Evolutionary conservation across 1,140 invertebrate genomes (phyloP).

Genomic region (Hylaeus anthracinus): DNA sequence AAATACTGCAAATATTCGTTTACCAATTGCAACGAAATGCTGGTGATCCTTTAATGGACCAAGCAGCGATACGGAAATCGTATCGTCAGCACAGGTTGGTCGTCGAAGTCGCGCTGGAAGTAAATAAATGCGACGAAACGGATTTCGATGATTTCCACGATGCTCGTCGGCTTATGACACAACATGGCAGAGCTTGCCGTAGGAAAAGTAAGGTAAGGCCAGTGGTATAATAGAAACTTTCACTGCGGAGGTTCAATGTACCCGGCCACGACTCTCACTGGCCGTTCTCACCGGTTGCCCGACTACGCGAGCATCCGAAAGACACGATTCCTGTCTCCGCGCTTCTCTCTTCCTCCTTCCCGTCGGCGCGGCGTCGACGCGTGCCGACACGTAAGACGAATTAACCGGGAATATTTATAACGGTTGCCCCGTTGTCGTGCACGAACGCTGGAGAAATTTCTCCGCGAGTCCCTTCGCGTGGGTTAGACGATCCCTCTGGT

Average conservation of each 20-base stretch:
- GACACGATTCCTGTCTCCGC: slow-evolving; percentile 46
- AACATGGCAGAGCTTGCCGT: slow-evolving; percentile 75
- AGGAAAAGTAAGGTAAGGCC: slow-evolving; percentile 82
- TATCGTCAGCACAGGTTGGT: no score
- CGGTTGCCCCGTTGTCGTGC: slow-evolving; percentile 22
- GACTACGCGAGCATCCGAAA: slow-evolving; percentile 45
- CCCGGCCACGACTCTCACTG: slow-evolving; percentile 77
- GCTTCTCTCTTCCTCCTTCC: slow-evolving; percentile 10
- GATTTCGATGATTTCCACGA: slow-evolving; percentile 49
- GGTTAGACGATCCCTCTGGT: background rate
- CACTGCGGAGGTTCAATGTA: slow-evolving; percentile 81
- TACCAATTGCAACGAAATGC: no score
- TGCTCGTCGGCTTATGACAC: slow-evolving; percentile 76
- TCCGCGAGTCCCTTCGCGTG: background rate
- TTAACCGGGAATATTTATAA: slow-evolving; percentile 32
- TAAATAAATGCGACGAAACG: slow-evolving; percentile 19
- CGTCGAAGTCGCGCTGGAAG: background rate
- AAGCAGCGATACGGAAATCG: no score
- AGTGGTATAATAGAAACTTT: slow-evolving; percentile 82
- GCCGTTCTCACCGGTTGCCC: slow-evolving; percentile 66
- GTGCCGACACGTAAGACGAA: slow-evolving; percentile 28
- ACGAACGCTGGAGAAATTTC: slow-evolving; percentile 31
- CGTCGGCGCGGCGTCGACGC: background rate
- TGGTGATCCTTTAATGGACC: no score
- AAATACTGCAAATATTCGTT: no score